These are phyloP conservation scores for Styela plicata DNA, from an alignment of 23 tunicate species.

Conservation along the genomic window DNA sequence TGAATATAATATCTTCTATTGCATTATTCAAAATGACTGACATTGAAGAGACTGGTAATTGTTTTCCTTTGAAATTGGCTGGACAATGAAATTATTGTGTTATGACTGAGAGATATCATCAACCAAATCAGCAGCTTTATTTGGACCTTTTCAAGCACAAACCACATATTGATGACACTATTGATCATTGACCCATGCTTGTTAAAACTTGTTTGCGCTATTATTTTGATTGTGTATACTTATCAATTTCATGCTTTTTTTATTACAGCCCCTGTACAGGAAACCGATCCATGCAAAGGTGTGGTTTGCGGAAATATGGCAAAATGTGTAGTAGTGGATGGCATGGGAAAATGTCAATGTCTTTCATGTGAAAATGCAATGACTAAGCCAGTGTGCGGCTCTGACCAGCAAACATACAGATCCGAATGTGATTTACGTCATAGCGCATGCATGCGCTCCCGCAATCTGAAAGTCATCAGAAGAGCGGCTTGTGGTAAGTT, in stretches of 20 bases:
- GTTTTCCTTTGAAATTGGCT: no score
- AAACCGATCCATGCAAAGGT: conserved; percentile 34
- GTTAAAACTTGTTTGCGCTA: background rate
- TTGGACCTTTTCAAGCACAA: no score
- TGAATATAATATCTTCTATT: no score
- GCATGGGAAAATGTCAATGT: conserved; percentile 35
- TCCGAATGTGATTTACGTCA: conserved; percentile 55
- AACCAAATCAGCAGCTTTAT: no score
- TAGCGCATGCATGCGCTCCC: conserved; percentile 43
- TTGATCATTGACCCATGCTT: no score
- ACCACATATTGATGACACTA: no score
- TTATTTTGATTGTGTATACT: background rate
- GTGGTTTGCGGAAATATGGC: conserved; percentile 50
- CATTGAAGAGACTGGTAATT: no score
- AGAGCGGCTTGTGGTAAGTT: conserved; percentile 68
- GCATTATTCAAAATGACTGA: no score
- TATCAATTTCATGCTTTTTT: background rate
- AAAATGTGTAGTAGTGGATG: conserved; percentile 38
- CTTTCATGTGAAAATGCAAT: conserved; percentile 46
- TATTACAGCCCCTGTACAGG: conserved; percentile 47
- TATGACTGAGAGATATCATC: no score
- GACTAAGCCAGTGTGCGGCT: conserved; percentile 53
- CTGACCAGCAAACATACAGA: conserved; percentile 48
- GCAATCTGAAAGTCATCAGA: conserved; percentile 48
- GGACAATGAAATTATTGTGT: no score